Evolutionary conservation across 2,797 vertebrate genomes (phyloP).

Genomic region (Macroramphosus scolopax): DNA sequence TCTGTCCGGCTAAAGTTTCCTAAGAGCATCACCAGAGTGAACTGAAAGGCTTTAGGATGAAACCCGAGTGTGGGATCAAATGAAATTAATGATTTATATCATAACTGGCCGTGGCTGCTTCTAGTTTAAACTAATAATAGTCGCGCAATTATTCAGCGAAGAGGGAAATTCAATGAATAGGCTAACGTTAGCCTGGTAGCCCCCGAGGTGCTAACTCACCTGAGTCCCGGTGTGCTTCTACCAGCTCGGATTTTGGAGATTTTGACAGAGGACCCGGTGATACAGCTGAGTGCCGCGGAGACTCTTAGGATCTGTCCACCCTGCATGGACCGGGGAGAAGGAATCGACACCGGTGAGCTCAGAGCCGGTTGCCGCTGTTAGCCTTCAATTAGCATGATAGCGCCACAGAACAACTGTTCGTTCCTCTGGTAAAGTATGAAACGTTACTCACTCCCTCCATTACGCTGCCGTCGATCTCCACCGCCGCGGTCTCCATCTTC

Average conservation of each 20-base stretch:
- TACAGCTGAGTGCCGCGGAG: constrained; percentile 88
- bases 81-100: no score
- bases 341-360: constrained; percentile 1
- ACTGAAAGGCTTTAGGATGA: no score
- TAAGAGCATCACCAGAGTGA: no score
- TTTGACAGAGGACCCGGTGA: constrained; percentile 82
- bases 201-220: constrained; percentile 72
- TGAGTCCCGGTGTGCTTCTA: constrained; percentile 90
- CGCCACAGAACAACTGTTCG: constrained; percentile 1
- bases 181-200: constrained; percentile 65
- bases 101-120: no score
- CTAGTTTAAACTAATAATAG: no score
- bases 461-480: constrained; percentile 89
- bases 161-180: constrained; percentile 58
- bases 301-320: constrained; percentile 93
- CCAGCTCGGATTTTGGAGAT: constrained; percentile 91
- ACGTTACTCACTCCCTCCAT: constrained; percentile 92
- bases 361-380: constrained; percentile 16
- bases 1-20: no score
- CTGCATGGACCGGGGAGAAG: constrained; percentile 61
- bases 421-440: background rate
- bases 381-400: constrained; percentile 40
- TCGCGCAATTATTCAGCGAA: no score
- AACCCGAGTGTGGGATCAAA: no score
- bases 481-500: constrained; percentile 66